A percentile compares a stretch with the other conserved stretches of the same genome.
phyloP scores from a whole-genome alignment of 2,113 vertebrate genomes.

The Bothrops jararaca region DNA sequence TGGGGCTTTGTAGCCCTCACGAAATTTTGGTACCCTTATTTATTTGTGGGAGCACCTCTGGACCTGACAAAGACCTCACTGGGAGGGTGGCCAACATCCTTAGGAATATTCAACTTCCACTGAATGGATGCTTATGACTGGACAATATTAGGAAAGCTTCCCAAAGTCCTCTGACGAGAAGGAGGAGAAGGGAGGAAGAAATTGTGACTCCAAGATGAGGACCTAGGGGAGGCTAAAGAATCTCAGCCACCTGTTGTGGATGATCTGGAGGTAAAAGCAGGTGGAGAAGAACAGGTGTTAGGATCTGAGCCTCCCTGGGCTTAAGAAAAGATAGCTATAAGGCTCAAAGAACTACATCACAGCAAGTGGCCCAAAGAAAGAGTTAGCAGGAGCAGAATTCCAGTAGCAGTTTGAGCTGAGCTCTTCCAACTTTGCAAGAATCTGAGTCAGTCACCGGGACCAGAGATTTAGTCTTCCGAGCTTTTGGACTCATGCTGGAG shows the following conservation, averaged over 20 bases:
- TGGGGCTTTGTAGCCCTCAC: not conserved
- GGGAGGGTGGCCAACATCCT: not conserved
- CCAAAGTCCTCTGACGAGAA: not conserved
- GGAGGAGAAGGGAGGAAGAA: not conserved
- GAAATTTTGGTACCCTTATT: not conserved
- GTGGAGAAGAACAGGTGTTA: not conserved
- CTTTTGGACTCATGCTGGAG: too few relatives aligned
- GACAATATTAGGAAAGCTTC: not conserved
- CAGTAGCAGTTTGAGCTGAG: not conserved
- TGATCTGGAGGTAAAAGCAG: not conserved
- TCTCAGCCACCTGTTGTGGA: not conserved
- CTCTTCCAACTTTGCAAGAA: too few relatives aligned
- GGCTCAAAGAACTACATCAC: not conserved
- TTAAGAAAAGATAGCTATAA: not conserved
- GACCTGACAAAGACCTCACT: not conserved
- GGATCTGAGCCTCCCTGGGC: not conserved
- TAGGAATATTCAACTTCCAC: not conserved
- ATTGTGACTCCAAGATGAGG: not conserved
- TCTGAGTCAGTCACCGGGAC: too few relatives aligned
- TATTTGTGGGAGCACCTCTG: not conserved
- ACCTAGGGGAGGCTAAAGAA: not conserved
- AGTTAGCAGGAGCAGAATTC: not conserved
- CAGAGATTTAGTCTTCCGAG: too few relatives aligned
- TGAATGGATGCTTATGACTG: not conserved
- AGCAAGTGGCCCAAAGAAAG: not conserved